Percentiles rank a stretch among this genome's conserved stretches.
Conservation (phyloP, 2,888 invertebrate genomes). For the Epistrophe grossulariae region DNA sequence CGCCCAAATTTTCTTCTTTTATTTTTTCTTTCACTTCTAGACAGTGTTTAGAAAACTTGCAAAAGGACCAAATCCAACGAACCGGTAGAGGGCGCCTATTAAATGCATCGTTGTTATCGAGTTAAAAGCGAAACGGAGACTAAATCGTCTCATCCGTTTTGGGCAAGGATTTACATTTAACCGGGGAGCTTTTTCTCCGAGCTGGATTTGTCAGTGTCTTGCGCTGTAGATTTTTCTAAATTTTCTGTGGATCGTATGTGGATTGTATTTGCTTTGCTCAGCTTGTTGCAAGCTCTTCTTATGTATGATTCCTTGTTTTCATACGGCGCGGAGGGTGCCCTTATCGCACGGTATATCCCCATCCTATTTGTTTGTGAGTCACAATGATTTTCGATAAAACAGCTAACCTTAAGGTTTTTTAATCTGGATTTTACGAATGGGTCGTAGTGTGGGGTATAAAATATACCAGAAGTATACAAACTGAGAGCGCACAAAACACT, state of each 20-base stretch:
- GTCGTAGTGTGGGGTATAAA: slow-evolving; percentile 22
- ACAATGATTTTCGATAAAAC: slow-evolving; percentile 60
- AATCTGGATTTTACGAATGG: slow-evolving; percentile 11
- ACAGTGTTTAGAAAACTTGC: slow-evolving; percentile 61
- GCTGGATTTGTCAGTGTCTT: slow-evolving; percentile 23
- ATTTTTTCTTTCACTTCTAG: slow-evolving; percentile 28
- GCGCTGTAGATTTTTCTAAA: slow-evolving; percentile 46
- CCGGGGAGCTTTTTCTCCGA: slow-evolving; percentile 48
- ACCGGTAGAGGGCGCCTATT: slow-evolving; percentile 50
- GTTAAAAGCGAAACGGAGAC: slow-evolving; percentile 72
- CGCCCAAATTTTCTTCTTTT: slow-evolving; percentile 27
- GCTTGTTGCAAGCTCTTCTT: slow-evolving; percentile 55
- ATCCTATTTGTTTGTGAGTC: slow-evolving; percentile 17
- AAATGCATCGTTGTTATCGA: slow-evolving; percentile 66
- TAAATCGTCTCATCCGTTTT: slow-evolving; percentile 43
- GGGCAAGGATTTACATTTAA: slow-evolving; percentile 38
- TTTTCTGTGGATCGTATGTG: slow-evolving; percentile 58
- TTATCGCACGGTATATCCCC: slow-evolving; percentile 9
- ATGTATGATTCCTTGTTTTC: slow-evolving; percentile 37
- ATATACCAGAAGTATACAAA: not conserved
- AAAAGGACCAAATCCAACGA: slow-evolving; percentile 54
- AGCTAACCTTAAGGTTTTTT: slow-evolving; percentile 37
- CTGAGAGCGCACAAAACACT: not conserved
- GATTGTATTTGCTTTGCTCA: slow-evolving; percentile 11
- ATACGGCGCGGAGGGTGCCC: not conserved